phyloP scores from a whole-genome alignment of 1,140 invertebrate genomes.

The Lamellibrachia luymesi region DNA sequence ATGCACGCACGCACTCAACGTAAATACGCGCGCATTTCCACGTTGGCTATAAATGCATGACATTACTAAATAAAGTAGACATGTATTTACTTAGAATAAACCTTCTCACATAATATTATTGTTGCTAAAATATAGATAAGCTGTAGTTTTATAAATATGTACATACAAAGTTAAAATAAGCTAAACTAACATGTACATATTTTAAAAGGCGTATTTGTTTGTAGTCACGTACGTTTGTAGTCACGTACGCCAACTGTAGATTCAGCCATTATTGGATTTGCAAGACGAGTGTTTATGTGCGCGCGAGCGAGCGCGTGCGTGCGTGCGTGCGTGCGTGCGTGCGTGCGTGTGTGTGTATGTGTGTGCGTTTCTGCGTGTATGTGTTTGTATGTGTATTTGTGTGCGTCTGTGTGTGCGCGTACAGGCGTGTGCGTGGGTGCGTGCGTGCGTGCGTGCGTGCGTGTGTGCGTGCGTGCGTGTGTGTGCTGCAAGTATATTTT shows the following conservation, averaged over 20 bases:
- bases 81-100: neutral
- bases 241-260: neutral
- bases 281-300: neutral
- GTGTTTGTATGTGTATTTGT: neutral
- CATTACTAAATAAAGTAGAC: neutral
- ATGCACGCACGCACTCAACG: no score
- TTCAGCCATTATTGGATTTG: neutral
- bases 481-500: no score
- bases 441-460: no score
- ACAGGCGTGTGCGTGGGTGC: no score
- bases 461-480: no score
- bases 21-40: no score
- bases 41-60: no score
- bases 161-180: neutral
- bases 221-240: neutral
- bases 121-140: neutral
- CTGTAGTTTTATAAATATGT: neutral
- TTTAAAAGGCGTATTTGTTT: neutral
- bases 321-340: no score
- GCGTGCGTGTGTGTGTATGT: neutral
- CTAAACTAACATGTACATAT: neutral
- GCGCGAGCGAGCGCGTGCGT: neutral
- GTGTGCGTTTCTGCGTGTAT: neutral
- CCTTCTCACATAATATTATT: neutral
- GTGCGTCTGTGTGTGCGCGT: no score